Evolutionary conservation across 2,113 vertebrate species (phyloP).

Genomic region (Cichladusa arquata): DNA sequence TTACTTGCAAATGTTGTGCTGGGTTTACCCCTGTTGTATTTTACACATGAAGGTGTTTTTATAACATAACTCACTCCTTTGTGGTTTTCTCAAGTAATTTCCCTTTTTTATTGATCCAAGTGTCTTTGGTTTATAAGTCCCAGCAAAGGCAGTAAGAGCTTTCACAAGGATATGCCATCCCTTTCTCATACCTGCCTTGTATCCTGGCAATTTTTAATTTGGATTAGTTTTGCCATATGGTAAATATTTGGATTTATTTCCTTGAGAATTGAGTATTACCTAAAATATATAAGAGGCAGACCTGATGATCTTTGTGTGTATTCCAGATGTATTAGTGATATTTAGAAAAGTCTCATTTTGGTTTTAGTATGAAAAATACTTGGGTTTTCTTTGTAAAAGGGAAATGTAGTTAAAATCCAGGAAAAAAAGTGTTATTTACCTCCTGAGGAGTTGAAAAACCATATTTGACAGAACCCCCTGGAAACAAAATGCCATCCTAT

Average conservation of each 20-base stretch:
- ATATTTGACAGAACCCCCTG: background rate
- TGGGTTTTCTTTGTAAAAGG: background rate
- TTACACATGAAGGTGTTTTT: background rate
- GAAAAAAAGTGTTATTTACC: background rate
- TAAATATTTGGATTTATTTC: background rate
- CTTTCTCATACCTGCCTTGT: background rate
- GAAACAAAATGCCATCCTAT: background rate
- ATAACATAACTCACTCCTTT: background rate
- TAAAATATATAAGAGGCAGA: background rate
- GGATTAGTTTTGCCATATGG: background rate
- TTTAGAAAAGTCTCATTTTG: background rate
- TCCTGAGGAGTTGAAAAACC: background rate
- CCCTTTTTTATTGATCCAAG: background rate
- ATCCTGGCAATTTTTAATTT: background rate
- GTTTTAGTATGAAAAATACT: background rate
- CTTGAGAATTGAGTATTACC: background rate
- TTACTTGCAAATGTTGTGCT: background rate
- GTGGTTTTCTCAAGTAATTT: constrained; percentile 35
- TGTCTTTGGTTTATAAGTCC: background rate
- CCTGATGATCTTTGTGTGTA: background rate
- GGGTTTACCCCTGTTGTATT: background rate
- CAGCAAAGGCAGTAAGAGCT: background rate
- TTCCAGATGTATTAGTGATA: background rate
- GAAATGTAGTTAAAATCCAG: background rate
- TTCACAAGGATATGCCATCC: background rate